Evolutionary conservation across 2,113 vertebrate genomes (phyloP).

Genomic region (Oncorhynchus mykiss): DNA sequence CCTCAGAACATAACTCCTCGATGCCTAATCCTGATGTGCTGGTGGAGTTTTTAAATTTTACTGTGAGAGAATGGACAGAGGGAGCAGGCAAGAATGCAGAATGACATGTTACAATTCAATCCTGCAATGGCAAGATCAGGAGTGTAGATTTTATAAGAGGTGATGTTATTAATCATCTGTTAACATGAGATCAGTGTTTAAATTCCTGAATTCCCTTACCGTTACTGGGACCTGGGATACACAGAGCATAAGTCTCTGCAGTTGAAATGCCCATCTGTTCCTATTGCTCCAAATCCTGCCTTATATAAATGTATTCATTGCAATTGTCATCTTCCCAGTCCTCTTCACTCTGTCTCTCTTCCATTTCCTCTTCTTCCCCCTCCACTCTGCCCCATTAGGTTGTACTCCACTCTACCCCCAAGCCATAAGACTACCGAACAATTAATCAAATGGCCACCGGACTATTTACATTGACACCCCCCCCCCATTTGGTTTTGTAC

Average conservation of each 20-base stretch:
- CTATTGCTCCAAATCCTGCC: background rate
- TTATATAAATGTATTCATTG: no score
- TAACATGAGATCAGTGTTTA: background rate
- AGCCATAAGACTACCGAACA: no score
- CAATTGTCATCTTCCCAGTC: no score
- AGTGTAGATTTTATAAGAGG: no score
- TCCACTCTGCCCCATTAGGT: no score
- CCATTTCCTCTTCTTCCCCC: background rate
- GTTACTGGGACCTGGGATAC: background rate
- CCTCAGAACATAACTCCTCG: no score
- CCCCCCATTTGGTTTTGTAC: no score
- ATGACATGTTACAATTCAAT: background rate
- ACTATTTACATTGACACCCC: no score
- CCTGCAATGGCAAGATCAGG: background rate
- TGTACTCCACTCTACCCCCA: no score
- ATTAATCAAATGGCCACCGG: no score
- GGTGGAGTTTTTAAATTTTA: background rate
- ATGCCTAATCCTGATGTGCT: background rate
- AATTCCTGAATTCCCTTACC: background rate
- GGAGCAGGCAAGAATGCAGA: background rate
- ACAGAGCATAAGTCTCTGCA: no score
- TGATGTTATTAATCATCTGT: no score
- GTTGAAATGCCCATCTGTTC: background rate
- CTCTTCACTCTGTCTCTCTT: background rate
- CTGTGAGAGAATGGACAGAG: background rate